Base-by-base conservation (phyloP, 2,113 vertebrate genomes). In the Ardeotis arabs region DNA sequence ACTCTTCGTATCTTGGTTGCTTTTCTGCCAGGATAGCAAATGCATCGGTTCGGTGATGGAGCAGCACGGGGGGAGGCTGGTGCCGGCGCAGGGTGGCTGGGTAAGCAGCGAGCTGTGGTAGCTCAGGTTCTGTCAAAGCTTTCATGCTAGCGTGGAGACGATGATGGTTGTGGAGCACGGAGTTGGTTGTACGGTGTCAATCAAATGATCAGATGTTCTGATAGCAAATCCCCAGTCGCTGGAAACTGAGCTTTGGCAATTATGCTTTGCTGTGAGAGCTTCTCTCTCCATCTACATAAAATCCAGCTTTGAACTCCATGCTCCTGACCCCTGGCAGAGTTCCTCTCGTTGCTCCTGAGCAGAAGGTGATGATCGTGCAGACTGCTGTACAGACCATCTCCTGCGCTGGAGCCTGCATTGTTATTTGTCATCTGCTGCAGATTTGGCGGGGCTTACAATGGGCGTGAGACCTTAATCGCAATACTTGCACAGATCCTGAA, bases 401-500 rank as follows among this genome's bases (percentile, higher is more conserved):
- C 66, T 76, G 53, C 0, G 0, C 69, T 62, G 66, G 45, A 69
- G 45, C 90, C 74, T 69, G 39, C 39, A 22, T 69, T 0, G 0
- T 77, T 86, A 12, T 55, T 79, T 93, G 86, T 95, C 70, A 62
- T 91, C 50, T 75, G 82, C 53, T 66, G 50, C 84, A 69, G 84
- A 55, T 83, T 64, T 93, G 84, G 45, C 3, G 5, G 55, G 67
- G 84, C 50, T 89, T 89, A 53, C 79, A 55, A 75, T 69, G 80
- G 69, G 70, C 0, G 1, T 50, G 81, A 89, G 87, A 79, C 63
- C 95, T 79, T 85, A 53, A 87, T 89, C 4, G 44, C 84, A 91
- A n/a, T 86, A 87, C 92, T 92, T 16, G 3, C 93, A 39, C 69
- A 59, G 86, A 87, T 80, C 87, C 91, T 85, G 70, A 94, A 80